A percentile compares a stretch with the other conserved stretches of the same genome.
Conservation (phyloP, 2,113 vertebrate species). For the Lampris incognitus region DNA sequence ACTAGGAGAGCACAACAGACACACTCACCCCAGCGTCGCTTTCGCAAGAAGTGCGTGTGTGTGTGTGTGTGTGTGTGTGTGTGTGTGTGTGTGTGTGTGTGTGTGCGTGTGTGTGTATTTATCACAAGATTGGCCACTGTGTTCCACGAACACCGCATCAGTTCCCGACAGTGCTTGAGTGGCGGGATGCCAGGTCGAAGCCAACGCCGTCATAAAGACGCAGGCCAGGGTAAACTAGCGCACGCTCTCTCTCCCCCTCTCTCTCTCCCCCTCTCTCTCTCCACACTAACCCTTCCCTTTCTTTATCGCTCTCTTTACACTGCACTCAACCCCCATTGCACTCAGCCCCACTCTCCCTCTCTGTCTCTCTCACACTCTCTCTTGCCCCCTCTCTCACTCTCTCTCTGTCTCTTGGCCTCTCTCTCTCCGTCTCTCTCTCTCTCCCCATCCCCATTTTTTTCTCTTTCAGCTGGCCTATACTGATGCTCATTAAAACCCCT, state of each 20-base stretch:
- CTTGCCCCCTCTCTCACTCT: background rate
- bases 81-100: conserved; percentile 2
- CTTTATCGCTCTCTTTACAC: background rate
- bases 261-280: background rate
- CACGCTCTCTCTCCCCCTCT: background rate
- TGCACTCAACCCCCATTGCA: background rate
- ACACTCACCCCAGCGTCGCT: background rate
- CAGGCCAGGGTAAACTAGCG: background rate
- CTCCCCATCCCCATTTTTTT: background rate
- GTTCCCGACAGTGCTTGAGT: background rate
- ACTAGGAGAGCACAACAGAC: background rate
- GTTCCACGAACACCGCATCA: conserved; percentile 2
- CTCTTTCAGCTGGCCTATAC: background rate
- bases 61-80: conserved; percentile 21
- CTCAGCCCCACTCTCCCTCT: background rate
- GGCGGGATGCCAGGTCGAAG: background rate
- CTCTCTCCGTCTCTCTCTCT: background rate
- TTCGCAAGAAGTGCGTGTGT: background rate
- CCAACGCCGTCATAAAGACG: background rate
- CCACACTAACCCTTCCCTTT: background rate
- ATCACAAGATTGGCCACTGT: background rate
- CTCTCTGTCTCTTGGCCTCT: background rate
- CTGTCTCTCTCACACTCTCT: background rate
- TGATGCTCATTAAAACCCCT: no score
- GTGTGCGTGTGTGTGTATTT: background rate